Evolutionary conservation across 2,113 vertebrate species (phyloP), one percentile per base, ranked within the genome.

Genomic region (Alethe castanea): DNA sequence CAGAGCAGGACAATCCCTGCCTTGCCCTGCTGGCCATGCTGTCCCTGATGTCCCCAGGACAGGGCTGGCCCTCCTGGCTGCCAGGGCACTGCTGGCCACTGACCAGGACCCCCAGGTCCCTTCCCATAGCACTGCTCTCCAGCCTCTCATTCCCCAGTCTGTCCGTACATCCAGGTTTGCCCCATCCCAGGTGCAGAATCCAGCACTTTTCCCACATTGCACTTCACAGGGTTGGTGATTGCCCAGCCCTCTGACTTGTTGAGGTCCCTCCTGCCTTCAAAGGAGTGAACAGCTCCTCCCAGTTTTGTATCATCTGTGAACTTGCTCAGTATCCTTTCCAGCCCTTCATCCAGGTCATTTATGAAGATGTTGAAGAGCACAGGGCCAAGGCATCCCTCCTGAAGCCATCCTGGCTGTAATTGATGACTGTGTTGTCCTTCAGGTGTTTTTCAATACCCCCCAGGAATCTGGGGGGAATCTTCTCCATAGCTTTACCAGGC

Each of bases 21-120:
- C 81, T 48, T 56, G n/a, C 4, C 42, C 0, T 0, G n/a, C 59
- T 65, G 59, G 11, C 0, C 0, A 47, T 64, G 69, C n/a, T 84
- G 28, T 5, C 3, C 50, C 70, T 40, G 60, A 56, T 57, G 50
- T 3, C 2, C 25, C 6, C 50, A 38, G 40, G n/a, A 47, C n/a
- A 84, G 0, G 3, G 4, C 0, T 48, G 35, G 1, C 19, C 19
- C 44, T 74, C 35, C 42, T 66, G 70, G 52, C 60, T 66, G 18
- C 60, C 70, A 20, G 42, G 35, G 19, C 29, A 25, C 35, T 57
- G 44, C 61, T 50, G 61, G 0, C 3, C 44, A 25, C 3, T 1
- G 5, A 50, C 3, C 52, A 74, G 44, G 25, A 20, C 33, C 5
- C 61, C 61, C 71, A 44, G 52, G 13, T 6, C 31, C 31, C 31